Base-by-base conservation (phyloP, 2,113 vertebrate genomes). In the Indicator indicator region DNA sequence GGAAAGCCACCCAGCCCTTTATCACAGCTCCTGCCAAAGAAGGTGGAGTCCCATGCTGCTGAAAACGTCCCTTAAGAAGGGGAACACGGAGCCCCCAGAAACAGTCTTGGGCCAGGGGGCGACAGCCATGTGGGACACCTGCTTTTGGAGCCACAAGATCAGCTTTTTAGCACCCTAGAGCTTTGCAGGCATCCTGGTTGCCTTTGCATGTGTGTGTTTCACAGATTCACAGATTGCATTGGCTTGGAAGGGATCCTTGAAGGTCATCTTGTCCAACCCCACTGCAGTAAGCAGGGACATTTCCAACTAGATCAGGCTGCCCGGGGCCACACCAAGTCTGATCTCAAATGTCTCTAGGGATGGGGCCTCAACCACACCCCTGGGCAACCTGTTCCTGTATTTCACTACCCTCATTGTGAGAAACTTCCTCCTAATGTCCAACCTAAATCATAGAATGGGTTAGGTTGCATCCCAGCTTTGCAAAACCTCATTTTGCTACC, bases 11-110 rank as follows among this genome's bases (percentile, higher is more conserved):
- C 48, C 79, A 1, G 4, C 24, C 76, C 71, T 76, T 70, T 4
- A 63, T n/a, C 46, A 13, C 1, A 0, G 64, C 50, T 74, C 69
- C 64, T 3, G 1, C 11, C 0, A 1, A 32, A 69, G 32, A 81
- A 30, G 38, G 32, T 5, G 0, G 63, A 55, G 54, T 54, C 38
- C 52, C 30, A 64, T 0, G 0, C 14, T 21, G 44, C 0, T 54
- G 71, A 32, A 71, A 90, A 69, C 1, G 0, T 27, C 55, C 24
- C 56, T 42, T n/a, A 16, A 59, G 50, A 67, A 76, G 44, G 17
- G 50, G 30, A 85, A 70, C 2, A 2, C 0, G 3, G 33, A 72
- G n/a, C 27, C 38, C 18, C 32, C 2, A 8, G 20, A 46, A 32
- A 18, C 26, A 40, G 70, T 19, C 50, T 48, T 68, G 74, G 70